A percentile compares a stretch with the other conserved stretches of the same genome.
phyloP scores from a whole-genome alignment of 1,140 invertebrate species.

The Nautilus pompilius region DNA sequence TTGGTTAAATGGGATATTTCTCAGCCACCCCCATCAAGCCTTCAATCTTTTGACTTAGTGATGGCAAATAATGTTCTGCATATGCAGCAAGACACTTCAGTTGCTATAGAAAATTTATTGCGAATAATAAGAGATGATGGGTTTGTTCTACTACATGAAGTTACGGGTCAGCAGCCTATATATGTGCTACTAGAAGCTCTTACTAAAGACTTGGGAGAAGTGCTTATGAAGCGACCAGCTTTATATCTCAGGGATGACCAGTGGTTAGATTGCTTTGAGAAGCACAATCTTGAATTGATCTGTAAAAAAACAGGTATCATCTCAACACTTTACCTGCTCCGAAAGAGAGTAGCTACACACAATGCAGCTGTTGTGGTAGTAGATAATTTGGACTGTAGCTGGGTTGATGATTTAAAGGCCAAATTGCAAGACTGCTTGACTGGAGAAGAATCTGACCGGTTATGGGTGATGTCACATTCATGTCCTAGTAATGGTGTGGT shows the following conservation, averaged over 20 bases:
- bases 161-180: constrained; percentile 56
- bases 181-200: constrained; percentile 23
- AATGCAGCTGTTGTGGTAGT: constrained; percentile 25
- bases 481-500: constrained; percentile 67
- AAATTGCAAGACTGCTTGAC: constrained; percentile 54
- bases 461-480: constrained; percentile 46
- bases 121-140: constrained; percentile 69
- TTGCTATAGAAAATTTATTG: constrained; percentile 54
- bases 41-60: constrained; percentile 44
- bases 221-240: constrained; percentile 18
- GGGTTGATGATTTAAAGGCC: constrained; percentile 77
- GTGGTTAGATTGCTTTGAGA: constrained; percentile 52
- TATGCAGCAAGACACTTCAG: constrained; percentile 44
- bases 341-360: constrained; percentile 12
- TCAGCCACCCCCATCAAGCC: constrained; percentile 16
- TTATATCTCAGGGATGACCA: constrained; percentile 42
- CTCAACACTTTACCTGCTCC: constrained; percentile 45
- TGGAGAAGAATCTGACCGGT: constrained; percentile 52
- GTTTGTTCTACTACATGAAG: constrained; percentile 76
- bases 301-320: constrained; percentile 37
- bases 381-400: constrained; percentile 58
- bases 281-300: constrained; percentile 54
- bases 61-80: constrained; percentile 49
- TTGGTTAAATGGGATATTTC: constrained; percentile 42
- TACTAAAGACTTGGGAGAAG: constrained; percentile 5